phyloP scores from a whole-genome alignment of 64 coral and sea anemone species.

The Hydrozoanthus tunicans region DNA sequence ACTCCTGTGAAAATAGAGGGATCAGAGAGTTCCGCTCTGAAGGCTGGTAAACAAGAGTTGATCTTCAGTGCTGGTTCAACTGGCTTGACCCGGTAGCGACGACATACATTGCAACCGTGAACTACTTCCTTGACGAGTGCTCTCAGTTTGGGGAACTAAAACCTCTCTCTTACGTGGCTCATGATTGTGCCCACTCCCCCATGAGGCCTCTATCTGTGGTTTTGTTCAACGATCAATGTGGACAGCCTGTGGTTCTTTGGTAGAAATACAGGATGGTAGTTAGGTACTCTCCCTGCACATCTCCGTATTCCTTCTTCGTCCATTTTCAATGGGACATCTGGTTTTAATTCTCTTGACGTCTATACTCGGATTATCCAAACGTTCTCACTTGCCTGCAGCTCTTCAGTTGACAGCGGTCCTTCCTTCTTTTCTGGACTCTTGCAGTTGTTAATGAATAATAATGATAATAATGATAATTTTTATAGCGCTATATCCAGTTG shows the following conservation, averaged over 20 bases:
- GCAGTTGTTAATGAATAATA: constrained; percentile 64
- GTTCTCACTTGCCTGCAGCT: constrained; percentile 56
- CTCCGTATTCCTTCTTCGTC: constrained; percentile 52
- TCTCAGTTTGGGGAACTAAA: constrained; percentile 60
- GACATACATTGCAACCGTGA: constrained; percentile 52
- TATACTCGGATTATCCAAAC: constrained; percentile 65
- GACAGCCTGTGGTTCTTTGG: constrained; percentile 3
- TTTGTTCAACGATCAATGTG: constrained; percentile 35
- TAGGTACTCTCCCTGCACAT: constrained; percentile 52
- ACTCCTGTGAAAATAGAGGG: constrained; percentile 61
- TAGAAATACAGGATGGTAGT: constrained; percentile 51
- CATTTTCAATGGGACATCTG: background rate
- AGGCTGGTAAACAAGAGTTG: background rate
- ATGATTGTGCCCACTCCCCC: constrained; percentile 57
- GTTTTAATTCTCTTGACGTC: background rate
- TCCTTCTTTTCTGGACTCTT: constrained; percentile 16
- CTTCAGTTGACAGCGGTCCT: constrained; percentile 58
- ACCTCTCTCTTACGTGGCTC: constrained; percentile 45
- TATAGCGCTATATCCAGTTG: too few relatives aligned
- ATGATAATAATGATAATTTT: too few relatives aligned
- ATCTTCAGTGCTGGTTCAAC: background rate
- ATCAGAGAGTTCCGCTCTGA: background rate
- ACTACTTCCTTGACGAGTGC: constrained; percentile 38
- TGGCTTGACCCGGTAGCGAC: constrained; percentile 45
- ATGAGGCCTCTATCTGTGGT: constrained; percentile 46